A percentile compares a stretch with the other conserved stretches of the same genome.
Conservation (phyloP, 2,888 invertebrate species). For the Ecliptopera silaceata region DNA sequence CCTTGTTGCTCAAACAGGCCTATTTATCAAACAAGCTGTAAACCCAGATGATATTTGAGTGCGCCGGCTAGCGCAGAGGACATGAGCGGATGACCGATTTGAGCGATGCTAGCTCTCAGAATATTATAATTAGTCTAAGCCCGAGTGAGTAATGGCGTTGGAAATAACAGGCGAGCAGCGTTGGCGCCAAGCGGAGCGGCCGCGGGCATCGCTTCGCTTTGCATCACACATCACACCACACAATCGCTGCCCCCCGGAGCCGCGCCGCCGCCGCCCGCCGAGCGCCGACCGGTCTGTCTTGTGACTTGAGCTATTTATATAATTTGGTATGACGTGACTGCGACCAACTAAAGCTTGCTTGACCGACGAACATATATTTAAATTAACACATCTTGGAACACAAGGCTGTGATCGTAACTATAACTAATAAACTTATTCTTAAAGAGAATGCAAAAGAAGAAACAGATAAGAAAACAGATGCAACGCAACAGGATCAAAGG, state of each 20-base stretch:
- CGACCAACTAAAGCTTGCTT: slow-evolving; percentile 18
- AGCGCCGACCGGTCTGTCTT: slow-evolving; percentile 71
- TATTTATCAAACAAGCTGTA: slow-evolving; percentile 34
- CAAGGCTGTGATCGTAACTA: background rate
- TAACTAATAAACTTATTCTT: background rate
- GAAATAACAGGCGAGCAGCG: slow-evolving; percentile 76
- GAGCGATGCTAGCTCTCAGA: slow-evolving; percentile 61
- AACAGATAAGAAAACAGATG: slow-evolving; percentile 4
- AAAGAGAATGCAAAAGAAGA: background rate
- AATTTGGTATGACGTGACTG: slow-evolving; percentile 50
- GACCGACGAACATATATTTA: slow-evolving; percentile 5
- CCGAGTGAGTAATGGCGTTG: slow-evolving; percentile 79
- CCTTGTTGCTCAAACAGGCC: slow-evolving; percentile 28
- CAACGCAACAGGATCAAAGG: slow-evolving; percentile 10
- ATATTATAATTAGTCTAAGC: slow-evolving; percentile 81
- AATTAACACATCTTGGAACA: background rate
- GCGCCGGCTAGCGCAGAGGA: slow-evolving; percentile 32
- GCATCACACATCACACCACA: slow-evolving; percentile 43
- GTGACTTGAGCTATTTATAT: slow-evolving; percentile 72
- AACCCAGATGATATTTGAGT: slow-evolving; percentile 36
- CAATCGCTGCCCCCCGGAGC: slow-evolving; percentile 30
- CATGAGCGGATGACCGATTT: slow-evolving; percentile 58
- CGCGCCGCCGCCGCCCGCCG: slow-evolving; percentile 39
- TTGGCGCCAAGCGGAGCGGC: slow-evolving; percentile 78
- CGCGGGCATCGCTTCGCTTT: slow-evolving; percentile 49